These are phyloP conservation scores for Merluccius polli DNA, from an alignment of 2,797 vertebrate genomes.

Conservation along the genomic window DNA sequence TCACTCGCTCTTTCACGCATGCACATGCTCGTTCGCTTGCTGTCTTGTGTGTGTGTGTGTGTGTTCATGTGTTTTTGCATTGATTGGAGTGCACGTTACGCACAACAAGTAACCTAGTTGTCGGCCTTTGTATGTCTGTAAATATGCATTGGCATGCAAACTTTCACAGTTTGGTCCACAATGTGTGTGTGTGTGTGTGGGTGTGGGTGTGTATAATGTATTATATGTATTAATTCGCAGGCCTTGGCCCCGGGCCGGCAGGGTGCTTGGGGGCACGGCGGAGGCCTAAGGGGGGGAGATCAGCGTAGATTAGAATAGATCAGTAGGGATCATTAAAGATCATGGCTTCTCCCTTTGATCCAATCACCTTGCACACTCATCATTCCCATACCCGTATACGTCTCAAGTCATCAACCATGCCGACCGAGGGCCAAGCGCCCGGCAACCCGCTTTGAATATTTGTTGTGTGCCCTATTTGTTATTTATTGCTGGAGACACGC, in stretches of 20 bases:
- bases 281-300: constrained; percentile 34
- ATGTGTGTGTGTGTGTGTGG: background rate
- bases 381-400: constrained; percentile 28
- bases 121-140: background rate
- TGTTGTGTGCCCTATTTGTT: background rate
- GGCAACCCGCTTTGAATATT: constrained; percentile 20
- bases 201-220: background rate
- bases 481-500: background rate
- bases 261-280: constrained; percentile 29
- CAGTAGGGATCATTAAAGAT: constrained; percentile 51
- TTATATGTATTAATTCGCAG: constrained; percentile 32
- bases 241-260: constrained; percentile 40
- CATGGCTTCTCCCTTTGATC: constrained; percentile 50
- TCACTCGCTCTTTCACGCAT: background rate
- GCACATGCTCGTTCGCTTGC: too few relatives aligned
- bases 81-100: background rate
- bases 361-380: constrained; percentile 36
- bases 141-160: background rate
- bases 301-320: constrained; percentile 49
- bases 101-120: background rate
- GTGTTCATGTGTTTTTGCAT: constrained; percentile 25
- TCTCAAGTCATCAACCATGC: constrained; percentile 35
- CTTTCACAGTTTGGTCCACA: background rate
- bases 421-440: constrained; percentile 23
- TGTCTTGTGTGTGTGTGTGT: background rate